Base-by-base conservation (phyloP, 2,888 invertebrate genomes). In the Aethes cnicana region DNA sequence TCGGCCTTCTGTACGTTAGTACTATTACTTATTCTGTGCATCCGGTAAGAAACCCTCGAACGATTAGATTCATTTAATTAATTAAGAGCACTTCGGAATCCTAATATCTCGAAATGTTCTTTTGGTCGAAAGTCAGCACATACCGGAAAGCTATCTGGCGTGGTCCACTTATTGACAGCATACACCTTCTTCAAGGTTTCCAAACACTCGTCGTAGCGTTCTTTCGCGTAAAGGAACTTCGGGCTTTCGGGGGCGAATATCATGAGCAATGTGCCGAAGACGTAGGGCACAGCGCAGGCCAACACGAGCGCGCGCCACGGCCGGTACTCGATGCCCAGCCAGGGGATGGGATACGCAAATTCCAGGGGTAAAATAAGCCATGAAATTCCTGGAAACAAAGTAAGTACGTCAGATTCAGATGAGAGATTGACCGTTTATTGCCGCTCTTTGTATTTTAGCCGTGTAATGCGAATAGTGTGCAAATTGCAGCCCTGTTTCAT, bases 261-360 rank as follows among this genome's bases (percentile, higher is more conserved):
- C 8, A 94, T 77, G 8, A 92, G 85, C 0, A 92, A 26, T 0
- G 93, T 90, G 0, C 92, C 91, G 0, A 94, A 39, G 0, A 94
- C 66, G 62, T 93, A 92, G 0, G 96, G 93, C 2, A 94, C 25
- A 0, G 93, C 91, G 53, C 94, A 91, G 0, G 93, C 75, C 0
- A 94, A 88, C 1, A 96, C 78, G 52, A 95, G 92, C 3, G 95
- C 70, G 4, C 96, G 89, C 96, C 96, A 96, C 0, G 95, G 94
- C 23, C 93, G 91, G 68, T 93, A 92, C 0, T 75, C 71, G 53
- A 95, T 82, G 41, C 81, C 89, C 28, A 93, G 71, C 44, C 91
- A 71, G 0, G 70, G 57, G n/a, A 90, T 81, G 0, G 85, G 77
- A 2, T 85, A 60, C 0, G 90, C 75, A 61, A 92, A 82, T 3